Percentiles rank a stretch among this genome's conserved stretches.
phyloP scores from a whole-genome alignment of 2,113 vertebrate genomes.

The Craseonycteris thonglongyai region DNA sequence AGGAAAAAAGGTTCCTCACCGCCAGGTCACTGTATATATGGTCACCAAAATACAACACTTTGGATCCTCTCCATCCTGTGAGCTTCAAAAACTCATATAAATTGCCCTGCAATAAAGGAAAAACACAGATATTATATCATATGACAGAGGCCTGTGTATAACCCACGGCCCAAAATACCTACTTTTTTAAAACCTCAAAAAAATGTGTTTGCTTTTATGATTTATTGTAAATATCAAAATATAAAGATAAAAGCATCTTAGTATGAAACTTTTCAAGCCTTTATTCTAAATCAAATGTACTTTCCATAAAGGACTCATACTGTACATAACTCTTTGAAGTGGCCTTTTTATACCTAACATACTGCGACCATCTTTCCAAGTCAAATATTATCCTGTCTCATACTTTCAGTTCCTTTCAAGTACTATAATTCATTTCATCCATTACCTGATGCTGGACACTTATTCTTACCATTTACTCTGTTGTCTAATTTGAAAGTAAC shows the following conservation, averaged over 20 bases:
- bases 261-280: neutral
- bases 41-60: slow-evolving; percentile 98
- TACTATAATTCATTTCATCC: too few relatives aligned
- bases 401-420: neutral
- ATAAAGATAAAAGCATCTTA: neutral
- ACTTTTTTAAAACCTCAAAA: neutral
- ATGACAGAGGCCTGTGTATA: neutral
- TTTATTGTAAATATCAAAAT: slow-evolving; percentile 18
- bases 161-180: neutral
- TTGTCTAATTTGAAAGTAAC: neutral
- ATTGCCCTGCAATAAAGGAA: slow-evolving; percentile 86
- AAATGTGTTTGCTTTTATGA: neutral
- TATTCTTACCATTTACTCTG: neutral
- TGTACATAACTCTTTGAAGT: neutral
- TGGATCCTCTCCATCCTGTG: slow-evolving; percentile 97
- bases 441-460: neutral
- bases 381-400: neutral
- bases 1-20: slow-evolving; percentile 80
- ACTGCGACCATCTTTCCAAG: neutral
- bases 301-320: neutral
- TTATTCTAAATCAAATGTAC: neutral
- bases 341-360: neutral
- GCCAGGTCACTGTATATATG: slow-evolving; percentile 99
- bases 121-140: neutral
- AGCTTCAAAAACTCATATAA: slow-evolving; percentile 98